A percentile compares a stretch with the other conserved stretches of the same genome.
Evolutionary conservation across 2,113 vertebrate genomes (phyloP).

Genomic region (Boulengeromyrus knoepffleri): DNA sequence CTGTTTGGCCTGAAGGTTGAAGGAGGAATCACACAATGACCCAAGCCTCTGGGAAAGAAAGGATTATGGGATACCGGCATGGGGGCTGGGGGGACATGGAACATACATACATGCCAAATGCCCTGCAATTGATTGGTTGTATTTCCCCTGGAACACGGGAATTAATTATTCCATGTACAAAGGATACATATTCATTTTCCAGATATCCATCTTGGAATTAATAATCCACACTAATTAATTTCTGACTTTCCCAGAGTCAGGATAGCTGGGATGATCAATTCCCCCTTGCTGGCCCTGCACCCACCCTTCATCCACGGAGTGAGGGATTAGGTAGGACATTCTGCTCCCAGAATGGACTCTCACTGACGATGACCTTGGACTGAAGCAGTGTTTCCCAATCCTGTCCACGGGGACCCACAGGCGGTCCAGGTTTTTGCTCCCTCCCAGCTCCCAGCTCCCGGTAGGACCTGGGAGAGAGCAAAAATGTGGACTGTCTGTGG

Average conservation of each 20-base stretch:
- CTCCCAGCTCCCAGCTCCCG: not conserved
- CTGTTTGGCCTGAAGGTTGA: not conserved
- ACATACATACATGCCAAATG: not conserved
- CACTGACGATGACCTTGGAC: not conserved
- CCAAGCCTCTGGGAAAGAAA: too few species aligned
- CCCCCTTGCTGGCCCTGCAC: not conserved
- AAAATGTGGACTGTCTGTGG: not conserved
- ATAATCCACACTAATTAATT: slow-evolving; percentile 26
- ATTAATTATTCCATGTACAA: slow-evolving; percentile 20
- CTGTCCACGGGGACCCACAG: not conserved
- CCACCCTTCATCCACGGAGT: not conserved
- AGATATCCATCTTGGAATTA: slow-evolving; percentile 23
- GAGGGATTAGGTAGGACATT: not conserved
- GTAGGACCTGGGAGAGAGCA: not conserved
- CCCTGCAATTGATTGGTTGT: not conserved
- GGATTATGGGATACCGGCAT: not conserved
- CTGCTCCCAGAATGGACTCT: not conserved
- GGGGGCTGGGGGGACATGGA: not conserved
- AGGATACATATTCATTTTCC: slow-evolving; percentile 26
- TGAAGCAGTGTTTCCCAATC: not conserved
- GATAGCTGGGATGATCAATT: slow-evolving; percentile 19
- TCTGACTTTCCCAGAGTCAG: slow-evolving; percentile 5
- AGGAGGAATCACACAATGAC: not conserved
- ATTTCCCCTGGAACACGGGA: not conserved
- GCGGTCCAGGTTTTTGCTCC: not conserved